phyloP scores from a whole-genome alignment of 2,113 vertebrate species.

The Epinephelus moara region DNA sequence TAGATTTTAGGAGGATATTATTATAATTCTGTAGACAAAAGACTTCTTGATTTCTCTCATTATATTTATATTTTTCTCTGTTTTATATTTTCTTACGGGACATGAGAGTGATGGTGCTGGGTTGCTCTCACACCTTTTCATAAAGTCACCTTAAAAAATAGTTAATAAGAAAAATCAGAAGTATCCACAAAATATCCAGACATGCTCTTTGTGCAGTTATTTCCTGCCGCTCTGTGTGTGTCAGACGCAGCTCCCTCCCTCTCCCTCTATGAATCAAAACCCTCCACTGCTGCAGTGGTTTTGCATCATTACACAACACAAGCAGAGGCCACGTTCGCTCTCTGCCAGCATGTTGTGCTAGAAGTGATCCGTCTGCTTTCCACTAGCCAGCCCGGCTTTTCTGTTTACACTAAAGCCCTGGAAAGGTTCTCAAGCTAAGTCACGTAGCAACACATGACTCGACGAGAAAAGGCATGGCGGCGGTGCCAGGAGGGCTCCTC shows the following conservation, averaged over 20 bases:
- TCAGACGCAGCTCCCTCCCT: slow-evolving; percentile 13
- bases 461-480: slow-evolving; percentile 21
- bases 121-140: neutral
- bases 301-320: slow-evolving; percentile 64
- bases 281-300: slow-evolving; percentile 44
- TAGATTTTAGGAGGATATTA: neutral
- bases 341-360: slow-evolving; percentile 51
- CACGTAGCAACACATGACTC: slow-evolving; percentile 46
- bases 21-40: too few species aligned
- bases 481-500: slow-evolving; percentile 45
- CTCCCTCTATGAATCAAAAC: slow-evolving; percentile 40
- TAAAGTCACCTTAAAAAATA: neutral
- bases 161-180: neutral
- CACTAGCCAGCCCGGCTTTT: slow-evolving; percentile 19
- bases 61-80: too few species aligned
- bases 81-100: too few species aligned
- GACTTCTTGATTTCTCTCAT: too few species aligned
- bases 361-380: slow-evolving; percentile 44
- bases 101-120: too few species aligned
- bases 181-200: neutral
- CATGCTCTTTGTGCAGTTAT: neutral
- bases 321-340: slow-evolving; percentile 23
- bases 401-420: slow-evolving; percentile 45
- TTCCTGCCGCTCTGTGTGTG: neutral
- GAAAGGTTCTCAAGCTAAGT: slow-evolving; percentile 46